Evolutionary conservation across 2,888 invertebrate species (phyloP), one percentile per base, ranked within the genome.

Genomic region (Drosophila leonis): DNA sequence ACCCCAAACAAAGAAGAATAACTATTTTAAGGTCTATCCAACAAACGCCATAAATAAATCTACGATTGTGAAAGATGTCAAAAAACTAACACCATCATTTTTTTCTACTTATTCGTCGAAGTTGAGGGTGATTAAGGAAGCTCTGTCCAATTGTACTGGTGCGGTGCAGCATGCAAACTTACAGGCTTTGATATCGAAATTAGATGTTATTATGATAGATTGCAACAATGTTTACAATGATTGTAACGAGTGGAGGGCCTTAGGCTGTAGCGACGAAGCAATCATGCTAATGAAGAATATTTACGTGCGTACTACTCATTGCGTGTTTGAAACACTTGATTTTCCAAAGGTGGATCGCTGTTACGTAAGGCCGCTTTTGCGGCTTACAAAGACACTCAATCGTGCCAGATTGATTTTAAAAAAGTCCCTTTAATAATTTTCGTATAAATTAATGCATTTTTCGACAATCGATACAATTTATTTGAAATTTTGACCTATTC

Each of bases 1-100:
- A 29, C n/a, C 6, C 0, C 9, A 46, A n/a, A 9, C n/a, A 5
- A 2, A 10, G 1, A 8, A 15, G 0, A 9, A 10, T 1, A 9
- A 9, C 10, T 4, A 10, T n/a, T 10, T 27, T 29, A n/a, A 48
- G 48, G n/a, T n/a, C n/a, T 6, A 6, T 29, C 2, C 29, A 48
- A 48, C 48, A 10, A 6, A 6, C n/a, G 29, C 10, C 5, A 10
- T 0, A 6, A 13, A 27, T 29, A 46, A 1, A 15, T 1, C 7
- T 0, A 13, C 8, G 13, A 1, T 24, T 24, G 20, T 24, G 24
- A 3, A 13, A 4, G 8, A 1, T 3, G 7, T 15, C 6, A 1
- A 1, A 24, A 24, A 8, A 0, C 8, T 44, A 44, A 24, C 7
- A 13, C 7, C 24, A 24, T 13, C 20, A 44, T 44, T 13, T 13